phyloP scores from a whole-genome alignment of 2,113 vertebrate species.

The Ranitomeya variabilis region DNA sequence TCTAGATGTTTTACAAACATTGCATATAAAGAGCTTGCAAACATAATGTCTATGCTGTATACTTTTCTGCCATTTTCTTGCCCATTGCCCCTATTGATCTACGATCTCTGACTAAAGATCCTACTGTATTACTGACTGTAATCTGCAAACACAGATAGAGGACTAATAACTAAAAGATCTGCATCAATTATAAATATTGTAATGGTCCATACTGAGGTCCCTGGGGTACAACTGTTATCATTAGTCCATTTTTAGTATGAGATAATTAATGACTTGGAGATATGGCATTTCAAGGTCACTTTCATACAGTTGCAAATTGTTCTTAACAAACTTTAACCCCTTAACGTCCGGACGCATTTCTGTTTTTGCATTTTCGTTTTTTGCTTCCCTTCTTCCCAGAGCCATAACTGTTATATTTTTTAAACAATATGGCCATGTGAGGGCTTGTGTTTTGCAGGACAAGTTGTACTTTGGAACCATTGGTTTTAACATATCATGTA shows the following conservation, averaged over 20 bases:
- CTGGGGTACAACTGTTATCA: background rate
- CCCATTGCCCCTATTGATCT: background rate
- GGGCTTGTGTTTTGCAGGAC: too few species aligned
- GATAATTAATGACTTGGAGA: background rate
- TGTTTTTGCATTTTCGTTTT: too few species aligned
- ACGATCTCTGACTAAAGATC: background rate
- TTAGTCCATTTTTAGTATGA: background rate
- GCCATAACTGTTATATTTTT: too few species aligned
- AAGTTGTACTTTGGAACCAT: too few species aligned
- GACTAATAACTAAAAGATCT: background rate
- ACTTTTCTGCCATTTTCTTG: background rate
- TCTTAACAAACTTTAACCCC: background rate
- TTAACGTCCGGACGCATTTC: too few species aligned
- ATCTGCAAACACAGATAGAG: background rate
- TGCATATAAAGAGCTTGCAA: too few species aligned
- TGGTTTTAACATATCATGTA: too few species aligned
- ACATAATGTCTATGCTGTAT: background rate
- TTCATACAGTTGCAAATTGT: background rate
- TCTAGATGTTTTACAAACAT: too few species aligned
- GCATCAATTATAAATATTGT: background rate
- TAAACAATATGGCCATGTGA: too few species aligned
- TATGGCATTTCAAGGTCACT: background rate
- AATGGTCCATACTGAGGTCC: background rate
- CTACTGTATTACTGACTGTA: background rate
- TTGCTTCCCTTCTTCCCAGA: too few species aligned